Base-by-base conservation (phyloP, 2,888 invertebrate species). In the Drosophila prostipennis region DNA sequence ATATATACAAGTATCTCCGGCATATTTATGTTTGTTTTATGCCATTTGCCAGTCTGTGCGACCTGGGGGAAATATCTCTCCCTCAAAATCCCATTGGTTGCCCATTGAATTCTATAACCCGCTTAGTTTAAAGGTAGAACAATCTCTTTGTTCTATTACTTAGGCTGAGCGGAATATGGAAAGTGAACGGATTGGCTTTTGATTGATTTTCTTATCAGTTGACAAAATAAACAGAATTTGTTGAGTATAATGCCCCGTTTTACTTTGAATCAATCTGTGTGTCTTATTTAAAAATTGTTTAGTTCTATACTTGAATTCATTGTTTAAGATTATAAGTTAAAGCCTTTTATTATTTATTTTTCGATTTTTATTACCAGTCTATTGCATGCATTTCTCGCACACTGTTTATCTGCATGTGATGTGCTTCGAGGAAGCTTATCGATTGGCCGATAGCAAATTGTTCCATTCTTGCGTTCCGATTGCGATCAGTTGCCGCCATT, bases 21-120 rank as follows among this genome's bases (percentile, higher is more conserved):
- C 37, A 43, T 37, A 39, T 51, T 55, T 49, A 34, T 69, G 51
- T 59, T 71, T 51, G 48, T 37, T 58, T 68, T 56, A 37, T 45
- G 68, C 53, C 65, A 67, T 61, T 67, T 65, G 68, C 45, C 65
- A 53, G 68, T 13, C 65, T 34, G 48, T 48, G 67, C 68, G 45
- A 46, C 26, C 54, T 34, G 67, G 39, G 39, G 34, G 34, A 61
- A 40, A 60, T 40, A 26, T 40, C 8, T 32, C 6, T 39, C n/a
- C 61, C 48, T 11, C 26, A 16, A 63, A 48, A 48, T 63, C 63
- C 63, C 34, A 61, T 48, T 63, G 61, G 61, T n/a, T 48, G 61
- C 48, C 40, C 26, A 61, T 63, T 63, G 46, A 61, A 26, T 63
- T 63, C 63, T 32, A 61, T 63, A 61, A 63, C 29, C 61, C 61